These are phyloP conservation scores for Erynnis tages DNA, from an alignment of 2,888 invertebrate species.

Conservation along the genomic window DNA sequence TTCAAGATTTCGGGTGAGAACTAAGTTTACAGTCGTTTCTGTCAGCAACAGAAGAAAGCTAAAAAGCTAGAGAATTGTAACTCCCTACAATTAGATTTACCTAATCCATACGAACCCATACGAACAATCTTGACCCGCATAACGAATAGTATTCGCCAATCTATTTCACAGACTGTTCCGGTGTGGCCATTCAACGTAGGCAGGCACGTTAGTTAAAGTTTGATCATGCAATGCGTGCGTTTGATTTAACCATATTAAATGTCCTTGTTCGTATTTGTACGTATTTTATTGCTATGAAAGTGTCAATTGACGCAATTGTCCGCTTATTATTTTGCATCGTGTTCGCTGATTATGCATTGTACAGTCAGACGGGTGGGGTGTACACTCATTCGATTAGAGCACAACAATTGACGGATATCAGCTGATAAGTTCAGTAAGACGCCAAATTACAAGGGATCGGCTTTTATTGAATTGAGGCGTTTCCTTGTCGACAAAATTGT, in stretches of 20 bases:
- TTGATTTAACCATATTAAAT: conserved; percentile 27
- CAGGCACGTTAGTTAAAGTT: background rate
- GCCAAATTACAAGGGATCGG: background rate
- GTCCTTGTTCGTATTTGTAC: conserved; percentile 54
- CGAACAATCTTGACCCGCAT: conserved; percentile 28
- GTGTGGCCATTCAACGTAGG: no score
- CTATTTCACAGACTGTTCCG: conserved; percentile 1
- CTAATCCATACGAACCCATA: no score
- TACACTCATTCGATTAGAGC: conserved; percentile 23
- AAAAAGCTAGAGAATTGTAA: no score
- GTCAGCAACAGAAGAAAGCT: no score
- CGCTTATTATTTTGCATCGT: conserved; percentile 37
- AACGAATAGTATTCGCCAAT: conserved; percentile 26
- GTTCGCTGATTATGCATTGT: conserved; percentile 23
- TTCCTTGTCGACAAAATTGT: conserved; percentile 13
- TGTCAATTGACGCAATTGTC: conserved; percentile 48
- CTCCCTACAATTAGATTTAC: no score
- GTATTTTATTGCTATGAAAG: conserved; percentile 43
- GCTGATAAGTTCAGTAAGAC: background rate
- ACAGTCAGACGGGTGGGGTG: conserved; percentile 11
- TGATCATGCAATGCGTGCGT: conserved; percentile 18
- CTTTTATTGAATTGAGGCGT: conserved; percentile 1
- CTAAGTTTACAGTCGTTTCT: no score
- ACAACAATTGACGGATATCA: conserved; percentile 22
- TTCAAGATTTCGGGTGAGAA: no score